A percentile compares a stretch with the other conserved stretches of the same genome.
Evolutionary conservation across 2,113 vertebrate species (phyloP).

Genomic region (Circaetus cinerascens): DNA sequence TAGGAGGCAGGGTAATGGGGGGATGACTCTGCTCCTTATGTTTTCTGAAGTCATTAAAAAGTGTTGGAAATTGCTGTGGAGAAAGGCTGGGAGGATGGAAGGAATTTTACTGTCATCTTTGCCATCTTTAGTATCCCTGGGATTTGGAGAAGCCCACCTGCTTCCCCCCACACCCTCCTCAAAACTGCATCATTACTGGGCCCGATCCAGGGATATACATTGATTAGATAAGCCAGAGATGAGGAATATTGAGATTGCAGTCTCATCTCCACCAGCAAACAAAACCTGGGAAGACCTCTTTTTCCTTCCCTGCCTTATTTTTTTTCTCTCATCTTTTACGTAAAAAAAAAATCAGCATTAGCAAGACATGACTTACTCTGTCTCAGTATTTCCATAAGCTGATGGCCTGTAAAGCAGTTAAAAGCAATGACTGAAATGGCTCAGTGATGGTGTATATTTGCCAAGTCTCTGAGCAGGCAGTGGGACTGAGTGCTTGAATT

Average conservation of each 20-base stretch:
- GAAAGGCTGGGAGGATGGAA: background rate
- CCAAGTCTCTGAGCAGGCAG: background rate
- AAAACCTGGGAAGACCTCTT: background rate
- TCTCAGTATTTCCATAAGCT: background rate
- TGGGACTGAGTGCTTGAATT: background rate
- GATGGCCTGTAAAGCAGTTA: background rate
- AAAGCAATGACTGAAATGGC: background rate
- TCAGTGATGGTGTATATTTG: background rate
- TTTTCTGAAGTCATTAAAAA: background rate
- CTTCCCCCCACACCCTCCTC: background rate
- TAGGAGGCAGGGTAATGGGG: background rate
- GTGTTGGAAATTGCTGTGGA: background rate
- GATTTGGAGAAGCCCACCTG: conserved; percentile 9
- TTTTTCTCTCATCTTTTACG: background rate
- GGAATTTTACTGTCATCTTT: conserved; percentile 34
- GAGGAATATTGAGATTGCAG: fast-evolving
- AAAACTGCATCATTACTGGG: background rate
- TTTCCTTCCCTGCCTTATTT: background rate
- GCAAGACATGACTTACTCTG: background rate
- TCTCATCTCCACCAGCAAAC: background rate
- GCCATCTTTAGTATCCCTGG: conserved; percentile 1
- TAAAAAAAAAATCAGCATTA: background rate
- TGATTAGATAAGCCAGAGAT: background rate
- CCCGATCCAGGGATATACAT: background rate
- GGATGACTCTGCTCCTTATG: background rate